phyloP scores from a whole-genome alignment of 2,113 vertebrate species.

The Cavia porcellus region DNA sequence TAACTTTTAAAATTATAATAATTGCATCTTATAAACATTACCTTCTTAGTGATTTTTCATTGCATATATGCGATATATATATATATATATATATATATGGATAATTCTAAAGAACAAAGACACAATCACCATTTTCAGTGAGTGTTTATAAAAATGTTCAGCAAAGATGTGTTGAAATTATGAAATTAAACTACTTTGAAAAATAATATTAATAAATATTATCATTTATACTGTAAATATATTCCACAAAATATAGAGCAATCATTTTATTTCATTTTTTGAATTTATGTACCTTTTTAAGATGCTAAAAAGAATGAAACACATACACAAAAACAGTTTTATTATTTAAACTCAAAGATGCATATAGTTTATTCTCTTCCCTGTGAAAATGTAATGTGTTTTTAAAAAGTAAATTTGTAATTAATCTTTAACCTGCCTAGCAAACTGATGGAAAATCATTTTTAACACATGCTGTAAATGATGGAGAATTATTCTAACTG shows the following conservation, averaged over 20 bases:
- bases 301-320: neutral
- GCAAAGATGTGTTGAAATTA: neutral
- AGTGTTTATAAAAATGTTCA: neutral
- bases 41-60: neutral
- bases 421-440: conserved; percentile 71
- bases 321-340: neutral
- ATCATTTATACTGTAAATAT: neutral
- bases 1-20: neutral
- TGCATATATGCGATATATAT: neutral
- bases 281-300: neutral
- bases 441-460: conserved; percentile 66
- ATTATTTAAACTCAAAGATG: neutral
- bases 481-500: conserved; percentile 76
- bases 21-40: neutral
- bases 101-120: neutral
- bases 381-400: conserved; percentile 66
- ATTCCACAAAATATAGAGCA: neutral
- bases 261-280: conserved; percentile 19
- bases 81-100: neutral
- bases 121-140: neutral
- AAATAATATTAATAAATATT: neutral
- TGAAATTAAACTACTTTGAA: neutral
- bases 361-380: conserved; percentile 9
- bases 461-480: conserved; percentile 29
- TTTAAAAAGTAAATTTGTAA: conserved; percentile 64